Conservation (phyloP, 2,113 vertebrate species). For the Salvator merianae region DNA sequence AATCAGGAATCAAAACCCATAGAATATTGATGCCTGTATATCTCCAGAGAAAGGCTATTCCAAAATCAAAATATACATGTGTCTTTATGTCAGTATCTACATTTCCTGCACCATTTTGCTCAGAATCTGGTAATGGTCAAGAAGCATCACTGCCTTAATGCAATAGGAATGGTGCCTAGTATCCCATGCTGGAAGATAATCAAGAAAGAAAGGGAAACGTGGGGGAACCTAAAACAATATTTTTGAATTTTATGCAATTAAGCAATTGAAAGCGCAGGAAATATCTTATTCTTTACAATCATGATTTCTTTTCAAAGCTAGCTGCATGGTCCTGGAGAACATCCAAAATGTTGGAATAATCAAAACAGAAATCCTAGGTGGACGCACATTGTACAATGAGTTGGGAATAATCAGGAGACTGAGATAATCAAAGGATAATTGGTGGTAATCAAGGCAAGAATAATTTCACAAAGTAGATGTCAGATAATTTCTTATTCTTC, state of each 20-base stretch:
- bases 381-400: slow-evolving; percentile 5
- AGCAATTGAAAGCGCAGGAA: neutral
- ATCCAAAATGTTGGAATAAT: neutral
- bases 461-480: slow-evolving; percentile 14
- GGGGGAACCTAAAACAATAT: neutral
- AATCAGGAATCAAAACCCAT: too few species aligned
- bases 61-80: too few species aligned
- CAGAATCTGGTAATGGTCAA: too few species aligned
- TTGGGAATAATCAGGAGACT: slow-evolving; percentile 15
- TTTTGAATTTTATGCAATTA: neutral
- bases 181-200: neutral
- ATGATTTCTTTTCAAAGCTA: neutral
- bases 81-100: too few species aligned
- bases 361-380: slow-evolving; percentile 3
- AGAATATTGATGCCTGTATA: too few species aligned
- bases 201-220: too few species aligned
- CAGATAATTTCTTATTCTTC: slow-evolving; percentile 22
- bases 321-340: neutral
- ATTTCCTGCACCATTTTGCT: too few species aligned
- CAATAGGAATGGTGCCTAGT: too few species aligned
- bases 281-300: neutral
- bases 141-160: too few species aligned
- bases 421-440: slow-evolving; percentile 25
- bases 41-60: too few species aligned
- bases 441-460: slow-evolving; percentile 17